These are phyloP conservation scores for Leucania comma DNA, from an alignment of 2,888 invertebrate species.

Conservation along the genomic window DNA sequence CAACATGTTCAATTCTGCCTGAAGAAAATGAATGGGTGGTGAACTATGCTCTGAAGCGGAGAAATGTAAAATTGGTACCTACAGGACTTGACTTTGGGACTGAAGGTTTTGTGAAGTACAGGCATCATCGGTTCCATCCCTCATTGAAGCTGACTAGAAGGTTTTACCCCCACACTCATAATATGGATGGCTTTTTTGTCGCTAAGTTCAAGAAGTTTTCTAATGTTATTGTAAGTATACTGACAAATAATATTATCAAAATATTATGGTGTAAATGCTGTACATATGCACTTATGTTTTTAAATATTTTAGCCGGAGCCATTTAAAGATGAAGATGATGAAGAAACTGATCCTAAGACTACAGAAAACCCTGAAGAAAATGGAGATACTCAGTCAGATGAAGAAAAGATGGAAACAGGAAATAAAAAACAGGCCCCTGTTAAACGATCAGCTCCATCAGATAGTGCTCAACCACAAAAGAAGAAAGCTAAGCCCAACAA, in stretches of 20 bases:
- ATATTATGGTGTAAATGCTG: not conserved
- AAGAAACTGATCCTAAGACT: slow-evolving; percentile 68
- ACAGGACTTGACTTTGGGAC: slow-evolving; percentile 98
- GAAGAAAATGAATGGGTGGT: slow-evolving; percentile 99
- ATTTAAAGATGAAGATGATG: slow-evolving; percentile 85
- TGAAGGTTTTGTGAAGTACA: slow-evolving; percentile 97
- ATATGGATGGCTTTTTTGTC: slow-evolving; percentile 99
- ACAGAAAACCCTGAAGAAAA: slow-evolving; percentile 73
- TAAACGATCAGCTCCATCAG: slow-evolving; percentile 76
- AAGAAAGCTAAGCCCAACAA: slow-evolving; percentile 78
- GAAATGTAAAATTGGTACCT: slow-evolving; percentile 98
- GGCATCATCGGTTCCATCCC: slow-evolving; percentile 96
- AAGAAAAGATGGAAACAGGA: slow-evolving; percentile 55
- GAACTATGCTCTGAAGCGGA: slow-evolving; percentile 97
- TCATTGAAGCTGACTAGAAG: slow-evolving; percentile 96
- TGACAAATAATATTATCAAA: not conserved
- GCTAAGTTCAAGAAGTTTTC: slow-evolving; percentile 99
- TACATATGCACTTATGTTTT: not conserved
- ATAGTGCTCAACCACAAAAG: slow-evolving; percentile 69
- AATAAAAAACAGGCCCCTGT: slow-evolving; percentile 64
- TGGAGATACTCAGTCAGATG: slow-evolving; percentile 73
- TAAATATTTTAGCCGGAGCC: slow-evolving; percentile 82
- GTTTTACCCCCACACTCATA: slow-evolving; percentile 99
- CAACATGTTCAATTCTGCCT: slow-evolving; percentile 99
- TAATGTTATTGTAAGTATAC: slow-evolving; percentile 91